phyloP scores from a whole-genome alignment of 2,797 vertebrate species.

The Danio choprae region DNA sequence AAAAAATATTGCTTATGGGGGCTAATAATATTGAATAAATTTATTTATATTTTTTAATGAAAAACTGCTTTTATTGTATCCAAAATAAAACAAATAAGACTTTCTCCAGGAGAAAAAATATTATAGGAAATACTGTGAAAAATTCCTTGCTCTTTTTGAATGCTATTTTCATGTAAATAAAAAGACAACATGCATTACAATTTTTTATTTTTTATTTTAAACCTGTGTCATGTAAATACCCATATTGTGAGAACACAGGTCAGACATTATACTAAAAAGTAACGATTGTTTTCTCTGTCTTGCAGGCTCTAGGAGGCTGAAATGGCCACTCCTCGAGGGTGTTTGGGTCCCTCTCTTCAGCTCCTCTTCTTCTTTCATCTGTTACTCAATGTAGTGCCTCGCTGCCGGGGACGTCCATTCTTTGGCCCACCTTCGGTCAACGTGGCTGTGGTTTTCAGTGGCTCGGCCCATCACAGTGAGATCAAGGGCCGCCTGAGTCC shows the following conservation, averaged over 20 bases:
- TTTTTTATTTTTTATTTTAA: too few species aligned
- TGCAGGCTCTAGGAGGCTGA: slow-evolving; percentile 78
- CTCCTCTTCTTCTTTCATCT: slow-evolving; percentile 70
- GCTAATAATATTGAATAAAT: too few species aligned
- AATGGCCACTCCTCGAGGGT: slow-evolving; percentile 74
- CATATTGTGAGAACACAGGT: neutral
- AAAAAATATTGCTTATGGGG: too few species aligned
- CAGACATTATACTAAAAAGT: neutral
- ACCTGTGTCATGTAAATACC: too few species aligned
- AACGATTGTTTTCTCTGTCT: slow-evolving; percentile 34
- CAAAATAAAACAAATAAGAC: too few species aligned
- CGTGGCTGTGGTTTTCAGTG: slow-evolving; percentile 93
- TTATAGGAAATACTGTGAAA: too few species aligned
- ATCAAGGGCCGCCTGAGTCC: slow-evolving; percentile 87
- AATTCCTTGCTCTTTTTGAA: too few species aligned
- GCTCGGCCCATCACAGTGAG: slow-evolving; percentile 86
- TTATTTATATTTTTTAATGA: too few species aligned
- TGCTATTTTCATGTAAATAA: too few species aligned
- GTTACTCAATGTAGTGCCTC: slow-evolving; percentile 65
- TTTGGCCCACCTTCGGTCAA: slow-evolving; percentile 85
- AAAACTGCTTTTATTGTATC: too few species aligned
- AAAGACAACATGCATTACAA: too few species aligned
- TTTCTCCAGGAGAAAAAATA: too few species aligned
- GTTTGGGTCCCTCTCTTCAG: slow-evolving; percentile 69
- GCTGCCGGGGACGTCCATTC: slow-evolving; percentile 73